phyloP scores from a whole-genome alignment of 2,888 invertebrate species.

The Dasysyrphus albostriatus region DNA sequence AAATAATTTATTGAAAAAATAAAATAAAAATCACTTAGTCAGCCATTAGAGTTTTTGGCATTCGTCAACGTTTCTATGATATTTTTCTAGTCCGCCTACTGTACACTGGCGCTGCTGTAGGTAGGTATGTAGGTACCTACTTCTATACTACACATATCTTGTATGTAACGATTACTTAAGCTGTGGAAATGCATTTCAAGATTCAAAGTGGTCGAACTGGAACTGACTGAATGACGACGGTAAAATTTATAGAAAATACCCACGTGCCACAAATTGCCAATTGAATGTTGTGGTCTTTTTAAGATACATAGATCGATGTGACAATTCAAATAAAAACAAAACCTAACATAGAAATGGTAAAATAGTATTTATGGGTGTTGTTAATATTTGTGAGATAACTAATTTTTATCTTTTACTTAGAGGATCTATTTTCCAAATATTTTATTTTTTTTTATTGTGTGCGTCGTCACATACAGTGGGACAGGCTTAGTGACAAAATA shows the following conservation, averaged over 20 bases:
- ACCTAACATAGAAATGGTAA: slow-evolving; percentile 5
- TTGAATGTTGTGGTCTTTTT: slow-evolving; percentile 12
- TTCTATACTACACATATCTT: not conserved
- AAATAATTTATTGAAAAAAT: not conserved
- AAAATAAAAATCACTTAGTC: slow-evolving; percentile 37
- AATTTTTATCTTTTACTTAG: slow-evolving; percentile 44
- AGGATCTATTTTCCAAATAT: slow-evolving; percentile 11
- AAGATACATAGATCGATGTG: slow-evolving; percentile 12
- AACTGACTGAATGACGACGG: slow-evolving; percentile 59
- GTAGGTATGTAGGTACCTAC: not conserved
- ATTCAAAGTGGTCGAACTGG: slow-evolving; percentile 68
- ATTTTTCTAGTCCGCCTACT: slow-evolving; percentile 69
- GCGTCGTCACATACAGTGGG: not conserved
- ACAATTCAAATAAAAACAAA: slow-evolving; percentile 29
- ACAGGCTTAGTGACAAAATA: not conserved
- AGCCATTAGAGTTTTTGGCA: slow-evolving; percentile 47
- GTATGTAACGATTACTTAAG: slow-evolving; percentile 28
- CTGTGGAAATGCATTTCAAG: slow-evolving; percentile 56
- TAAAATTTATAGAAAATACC: slow-evolving; percentile 36
- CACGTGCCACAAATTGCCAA: slow-evolving; percentile 55
- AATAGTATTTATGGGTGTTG: slow-evolving; percentile 35
- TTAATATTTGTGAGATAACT: slow-evolving; percentile 51
- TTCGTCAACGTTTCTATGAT: slow-evolving; percentile 35
- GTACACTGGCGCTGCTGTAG: slow-evolving; percentile 18
- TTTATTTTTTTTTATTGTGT: slow-evolving; percentile 17